Evolutionary conservation across 2,113 vertebrate species (phyloP), one percentile per base, ranked within the genome.

Genomic region (Gymnorhina tibicen): DNA sequence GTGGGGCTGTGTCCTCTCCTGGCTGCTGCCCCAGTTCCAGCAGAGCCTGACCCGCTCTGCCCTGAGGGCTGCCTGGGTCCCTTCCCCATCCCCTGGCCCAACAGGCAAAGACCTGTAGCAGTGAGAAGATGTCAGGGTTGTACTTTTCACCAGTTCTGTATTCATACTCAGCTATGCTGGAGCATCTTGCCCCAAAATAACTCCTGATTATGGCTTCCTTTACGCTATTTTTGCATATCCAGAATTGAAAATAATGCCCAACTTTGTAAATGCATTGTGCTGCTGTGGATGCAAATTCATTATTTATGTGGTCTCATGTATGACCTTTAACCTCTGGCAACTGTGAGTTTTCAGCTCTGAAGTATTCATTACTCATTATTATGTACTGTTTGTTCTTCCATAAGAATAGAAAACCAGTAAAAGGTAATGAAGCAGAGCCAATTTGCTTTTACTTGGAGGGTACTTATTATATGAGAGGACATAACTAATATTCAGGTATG

Each of bases 401-500:
- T 92, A 73, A 75, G 32, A 68, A 73, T 22, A 63, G 60, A 78
- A 81, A 81, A 60, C 85, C 37, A 89, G 80, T 92, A 87, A 95
- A 96, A 89, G 83, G 83, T 72, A 96, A 94, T 93, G 95, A 88
- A 93, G 95, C 72, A 27, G 64, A 93, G 49, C 76, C 15, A 64
- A 10, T 81, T 67, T 91, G 68, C 76, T 74, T 58, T 52, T 56
- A 72, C 59, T 77, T 91, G 44, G 80, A 86, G 50, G 67, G 46
- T 41, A 42, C 88, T 93, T 85, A 70, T 39, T 90, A 59, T 63
- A 63, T 26, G 35, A 77, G 69, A 79, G 79, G 58, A 47, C 49
- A 23, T 94, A 80, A 73, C 87, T 77, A 76, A 85, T 94, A 90
- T 66, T 96, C 81, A 70, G 72, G 49, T 91, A 69, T 42, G 67